Evolutionary conservation across 2,797 vertebrate genomes (phyloP), one percentile per base, ranked within the genome.

Genomic region (Anguilla anguilla): DNA sequence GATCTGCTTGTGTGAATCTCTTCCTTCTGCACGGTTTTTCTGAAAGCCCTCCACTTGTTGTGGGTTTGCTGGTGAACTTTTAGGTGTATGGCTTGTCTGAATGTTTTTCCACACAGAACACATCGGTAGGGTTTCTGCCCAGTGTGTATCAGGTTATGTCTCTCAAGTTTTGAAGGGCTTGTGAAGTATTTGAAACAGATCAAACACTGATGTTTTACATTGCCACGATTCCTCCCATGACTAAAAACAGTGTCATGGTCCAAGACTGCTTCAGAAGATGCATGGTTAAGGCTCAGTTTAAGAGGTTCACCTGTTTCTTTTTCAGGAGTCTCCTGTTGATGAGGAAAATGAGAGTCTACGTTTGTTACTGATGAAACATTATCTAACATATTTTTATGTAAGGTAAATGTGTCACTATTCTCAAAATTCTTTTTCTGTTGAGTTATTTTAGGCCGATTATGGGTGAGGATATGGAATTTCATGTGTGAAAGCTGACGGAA

Each of bases 41-140:
- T 84, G 61, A 79, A 82, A 51, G 79, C 22, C 46, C 79, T 82
- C 43, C 79, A 82, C 79, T 82, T 15, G 2, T 51, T 82, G 79
- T 82, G 79, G 79, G 79, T 82, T 51, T 82, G 79, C 79, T 82
- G 79, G 51, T 82, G 79, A 7, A 82, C 43, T 82, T 82, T 97
- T 91, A 95, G 84, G 43, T 85, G 61, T 25, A 67, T n/a, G 15
- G 39, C 22, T 25, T 97, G 96, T 28, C 94, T 95, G 90, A 97
- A 97, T 0, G 92, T 94, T 94, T 97, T 97, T 67, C 87, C 94
- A 89, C 97, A 97, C 5, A 95, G 39, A 11, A 91, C 90, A 92
- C 97, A 97, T 74, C 93, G 92, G 93, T 96, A 97, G 31, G 97
- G 96, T 88, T 96, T 97, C 93, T 96, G 96, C 77, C 95, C 96